phyloP scores from a whole-genome alignment of 2,113 vertebrate genomes.

The Burhinus bistriatus region DNA sequence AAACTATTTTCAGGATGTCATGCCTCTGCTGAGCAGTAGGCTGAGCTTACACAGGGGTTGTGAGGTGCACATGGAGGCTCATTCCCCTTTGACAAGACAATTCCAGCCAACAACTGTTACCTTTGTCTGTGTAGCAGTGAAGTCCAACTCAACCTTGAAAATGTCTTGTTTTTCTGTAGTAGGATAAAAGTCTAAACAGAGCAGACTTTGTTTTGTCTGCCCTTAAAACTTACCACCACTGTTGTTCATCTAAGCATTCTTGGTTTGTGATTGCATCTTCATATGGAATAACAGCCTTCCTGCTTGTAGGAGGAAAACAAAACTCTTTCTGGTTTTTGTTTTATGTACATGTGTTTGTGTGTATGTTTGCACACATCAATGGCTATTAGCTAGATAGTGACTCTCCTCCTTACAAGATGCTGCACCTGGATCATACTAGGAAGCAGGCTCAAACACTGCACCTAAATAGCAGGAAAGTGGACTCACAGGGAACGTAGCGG shows the following conservation, averaged over 20 bases:
- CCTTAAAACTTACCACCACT: neutral
- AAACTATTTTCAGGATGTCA: neutral
- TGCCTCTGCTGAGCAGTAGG: neutral
- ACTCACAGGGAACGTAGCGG: neutral
- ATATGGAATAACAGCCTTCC: neutral
- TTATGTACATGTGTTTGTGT: neutral
- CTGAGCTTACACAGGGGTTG: neutral
- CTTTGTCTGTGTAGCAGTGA: neutral
- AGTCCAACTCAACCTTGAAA: neutral
- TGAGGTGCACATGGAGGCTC: neutral
- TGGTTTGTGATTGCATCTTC: neutral
- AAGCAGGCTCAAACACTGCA: neutral
- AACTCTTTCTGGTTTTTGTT: neutral
- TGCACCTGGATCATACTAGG: neutral
- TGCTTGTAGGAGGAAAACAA: neutral
- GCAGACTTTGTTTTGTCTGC: conserved; percentile 21
- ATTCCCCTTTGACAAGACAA: neutral
- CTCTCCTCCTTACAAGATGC: neutral
- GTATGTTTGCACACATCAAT: neutral
- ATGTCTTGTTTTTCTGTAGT: neutral
- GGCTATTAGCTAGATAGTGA: neutral
- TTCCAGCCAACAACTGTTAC: neutral
- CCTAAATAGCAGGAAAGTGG: neutral
- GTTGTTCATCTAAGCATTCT: neutral
- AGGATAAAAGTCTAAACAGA: neutral